phyloP scores from a whole-genome alignment of 2,113 vertebrate species.

The Chaenocephalus aceratus region DNA sequence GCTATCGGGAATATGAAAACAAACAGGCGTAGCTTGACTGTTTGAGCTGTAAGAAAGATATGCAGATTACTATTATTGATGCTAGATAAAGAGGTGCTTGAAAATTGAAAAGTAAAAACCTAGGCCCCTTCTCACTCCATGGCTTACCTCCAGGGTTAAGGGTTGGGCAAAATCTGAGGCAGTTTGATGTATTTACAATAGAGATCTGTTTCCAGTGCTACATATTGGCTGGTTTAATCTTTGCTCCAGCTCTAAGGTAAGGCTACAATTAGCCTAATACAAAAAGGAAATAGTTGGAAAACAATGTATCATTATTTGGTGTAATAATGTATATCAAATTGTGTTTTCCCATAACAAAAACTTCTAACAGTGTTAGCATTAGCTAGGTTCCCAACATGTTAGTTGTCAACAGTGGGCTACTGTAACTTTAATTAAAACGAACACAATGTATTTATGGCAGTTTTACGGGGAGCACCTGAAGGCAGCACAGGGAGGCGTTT shows the following conservation, averaged over 20 bases:
- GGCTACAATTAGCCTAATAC: not conserved
- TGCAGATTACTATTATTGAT: not conserved
- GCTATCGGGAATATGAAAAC: not conserved
- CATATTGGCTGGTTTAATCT: not conserved
- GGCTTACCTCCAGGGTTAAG: too few species aligned
- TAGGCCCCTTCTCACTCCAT: too few species aligned
- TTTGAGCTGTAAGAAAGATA: not conserved
- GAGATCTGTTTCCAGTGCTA: not conserved
- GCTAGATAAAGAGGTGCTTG: not conserved
- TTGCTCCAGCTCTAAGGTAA: not conserved
- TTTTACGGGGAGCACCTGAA: constrained; percentile 58
- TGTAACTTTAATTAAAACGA: not conserved
- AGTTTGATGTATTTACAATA: not conserved
- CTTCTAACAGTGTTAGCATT: not conserved
- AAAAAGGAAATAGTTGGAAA: not conserved
- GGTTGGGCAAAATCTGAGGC: too few species aligned
- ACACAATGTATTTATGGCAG: not conserved
- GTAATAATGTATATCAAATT: not conserved
- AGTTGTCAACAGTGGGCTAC: too few species aligned
- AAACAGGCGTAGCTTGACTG: not conserved
- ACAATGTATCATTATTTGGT: not conserved
- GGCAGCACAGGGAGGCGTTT: constrained; percentile 74
- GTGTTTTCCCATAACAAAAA: not conserved
- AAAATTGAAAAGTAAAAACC: not conserved
- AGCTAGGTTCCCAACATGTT: not conserved